Conservation (phyloP, 2,888 invertebrate genomes). For the Hydrotaea diabolus region DNA sequence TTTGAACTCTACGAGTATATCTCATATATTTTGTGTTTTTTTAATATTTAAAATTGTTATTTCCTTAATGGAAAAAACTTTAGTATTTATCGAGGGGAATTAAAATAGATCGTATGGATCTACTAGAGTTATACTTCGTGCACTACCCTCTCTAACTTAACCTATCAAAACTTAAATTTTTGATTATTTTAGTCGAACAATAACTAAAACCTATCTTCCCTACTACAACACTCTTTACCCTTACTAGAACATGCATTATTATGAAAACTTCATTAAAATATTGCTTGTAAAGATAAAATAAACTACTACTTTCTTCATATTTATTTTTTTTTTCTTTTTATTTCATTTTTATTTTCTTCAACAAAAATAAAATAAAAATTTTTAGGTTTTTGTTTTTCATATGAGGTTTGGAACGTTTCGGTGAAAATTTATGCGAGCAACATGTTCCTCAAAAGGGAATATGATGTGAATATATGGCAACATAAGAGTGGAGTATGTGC, state of each 20-base stretch:
- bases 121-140: no score
- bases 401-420: neutral
- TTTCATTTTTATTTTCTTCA: neutral
- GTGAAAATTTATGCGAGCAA: slow-evolving; percentile 48
- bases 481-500: slow-evolving; percentile 13
- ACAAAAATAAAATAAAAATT: neutral
- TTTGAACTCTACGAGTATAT: no score
- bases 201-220: no score
- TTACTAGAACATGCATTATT: neutral
- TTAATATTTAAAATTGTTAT: no score
- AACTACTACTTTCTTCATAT: slow-evolving; percentile 1
- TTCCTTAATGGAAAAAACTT: no score
- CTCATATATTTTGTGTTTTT: no score
- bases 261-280: neutral
- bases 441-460: neutral
- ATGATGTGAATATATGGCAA: slow-evolving; percentile 19
- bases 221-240: neutral
- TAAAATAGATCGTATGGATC: no score
- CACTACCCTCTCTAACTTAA: no score
- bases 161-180: no score
- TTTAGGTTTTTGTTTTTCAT: neutral
- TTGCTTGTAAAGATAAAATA: neutral
- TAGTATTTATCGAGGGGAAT: no score
- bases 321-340: neutral
- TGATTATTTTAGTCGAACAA: no score